phyloP scores from a whole-genome alignment of 2,797 vertebrate genomes.

The Dipus sagitta region DNA sequence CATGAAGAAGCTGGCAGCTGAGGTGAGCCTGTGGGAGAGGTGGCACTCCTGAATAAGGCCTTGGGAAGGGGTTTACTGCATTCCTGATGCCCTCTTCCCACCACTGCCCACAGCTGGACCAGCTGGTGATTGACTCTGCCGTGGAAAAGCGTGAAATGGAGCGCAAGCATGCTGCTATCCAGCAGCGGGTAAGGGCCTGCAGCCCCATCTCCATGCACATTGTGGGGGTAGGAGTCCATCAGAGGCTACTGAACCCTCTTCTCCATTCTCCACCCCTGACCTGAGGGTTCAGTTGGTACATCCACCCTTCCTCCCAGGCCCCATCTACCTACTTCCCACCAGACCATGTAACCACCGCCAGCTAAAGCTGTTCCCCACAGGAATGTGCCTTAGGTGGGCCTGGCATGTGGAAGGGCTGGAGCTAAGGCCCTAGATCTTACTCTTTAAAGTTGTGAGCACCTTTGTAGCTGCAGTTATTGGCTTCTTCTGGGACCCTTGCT shows the following conservation, averaged over 20 bases:
- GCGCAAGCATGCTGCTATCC: slow-evolving; percentile 96
- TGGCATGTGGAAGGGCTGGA: background rate
- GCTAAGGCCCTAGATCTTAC: background rate
- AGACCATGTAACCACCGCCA: background rate
- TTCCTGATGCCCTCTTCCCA: background rate
- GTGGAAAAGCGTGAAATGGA: slow-evolving; percentile 99
- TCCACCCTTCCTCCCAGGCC: background rate
- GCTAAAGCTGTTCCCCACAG: background rate
- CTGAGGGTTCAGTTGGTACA: background rate
- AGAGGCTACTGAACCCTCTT: background rate
- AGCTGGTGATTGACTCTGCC: slow-evolving; percentile 97
- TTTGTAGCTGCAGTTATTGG: background rate
- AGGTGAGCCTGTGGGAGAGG: background rate
- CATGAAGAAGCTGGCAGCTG: slow-evolving; percentile 96
- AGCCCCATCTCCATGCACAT: background rate
- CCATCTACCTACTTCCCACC: background rate
- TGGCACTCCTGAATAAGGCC: background rate
- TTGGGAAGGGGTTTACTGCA: background rate
- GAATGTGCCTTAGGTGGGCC: background rate
- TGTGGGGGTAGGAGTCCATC: background rate
- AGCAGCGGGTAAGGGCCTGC: slow-evolving; percentile 92
- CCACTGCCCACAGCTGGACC: slow-evolving; percentile 92
- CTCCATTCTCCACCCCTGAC: background rate
- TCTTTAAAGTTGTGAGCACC: background rate
- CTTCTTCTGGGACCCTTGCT: background rate